phyloP scores from a whole-genome alignment of 1,140 invertebrate genomes.

The Thalassaphorura encarpata region DNA sequence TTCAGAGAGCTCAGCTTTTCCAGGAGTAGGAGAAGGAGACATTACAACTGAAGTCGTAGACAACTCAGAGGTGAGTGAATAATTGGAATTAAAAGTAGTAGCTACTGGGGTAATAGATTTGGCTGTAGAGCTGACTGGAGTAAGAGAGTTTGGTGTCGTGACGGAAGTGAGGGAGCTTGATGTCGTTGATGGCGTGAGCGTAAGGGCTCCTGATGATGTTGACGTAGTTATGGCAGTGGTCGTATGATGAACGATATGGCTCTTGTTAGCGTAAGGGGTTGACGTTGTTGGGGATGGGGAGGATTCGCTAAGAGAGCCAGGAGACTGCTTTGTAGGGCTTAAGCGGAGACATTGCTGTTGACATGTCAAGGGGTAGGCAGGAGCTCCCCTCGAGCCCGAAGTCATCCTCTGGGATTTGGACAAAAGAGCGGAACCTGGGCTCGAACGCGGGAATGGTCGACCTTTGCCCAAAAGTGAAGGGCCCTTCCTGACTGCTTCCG shows the following conservation, averaged over 20 bases:
- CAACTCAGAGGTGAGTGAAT: conserved; percentile 30
- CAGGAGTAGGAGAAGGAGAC: conserved; percentile 25
- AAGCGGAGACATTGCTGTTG: conserved; percentile 21
- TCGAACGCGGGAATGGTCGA: conserved; percentile 29
- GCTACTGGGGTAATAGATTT: conserved; percentile 32
- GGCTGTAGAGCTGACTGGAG: conserved; percentile 27
- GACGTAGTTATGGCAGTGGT: conserved; percentile 12
- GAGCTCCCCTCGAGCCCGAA: background rate
- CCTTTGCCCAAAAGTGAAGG: conserved; percentile 34
- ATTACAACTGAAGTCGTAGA: conserved; percentile 25
- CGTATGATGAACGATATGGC: background rate
- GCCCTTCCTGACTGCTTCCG: conserved; percentile 37
- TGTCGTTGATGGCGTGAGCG: conserved; percentile 31
- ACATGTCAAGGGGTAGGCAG: background rate
- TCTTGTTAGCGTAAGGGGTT: background rate
- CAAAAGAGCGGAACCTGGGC: conserved; percentile 32
- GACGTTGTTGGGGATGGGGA: conserved; percentile 28
- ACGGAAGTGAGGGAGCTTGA: conserved; percentile 32
- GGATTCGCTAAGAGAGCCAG: conserved; percentile 32
- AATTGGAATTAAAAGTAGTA: conserved; percentile 29
- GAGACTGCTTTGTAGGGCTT: conserved; percentile 31
- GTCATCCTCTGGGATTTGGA: conserved; percentile 29
- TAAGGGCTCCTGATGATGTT: conserved; percentile 22
- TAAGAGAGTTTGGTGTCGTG: conserved; percentile 31
- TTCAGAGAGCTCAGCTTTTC: background rate